Conservation (phyloP, 2,888 invertebrate genomes). For the Diploptera punctata region DNA sequence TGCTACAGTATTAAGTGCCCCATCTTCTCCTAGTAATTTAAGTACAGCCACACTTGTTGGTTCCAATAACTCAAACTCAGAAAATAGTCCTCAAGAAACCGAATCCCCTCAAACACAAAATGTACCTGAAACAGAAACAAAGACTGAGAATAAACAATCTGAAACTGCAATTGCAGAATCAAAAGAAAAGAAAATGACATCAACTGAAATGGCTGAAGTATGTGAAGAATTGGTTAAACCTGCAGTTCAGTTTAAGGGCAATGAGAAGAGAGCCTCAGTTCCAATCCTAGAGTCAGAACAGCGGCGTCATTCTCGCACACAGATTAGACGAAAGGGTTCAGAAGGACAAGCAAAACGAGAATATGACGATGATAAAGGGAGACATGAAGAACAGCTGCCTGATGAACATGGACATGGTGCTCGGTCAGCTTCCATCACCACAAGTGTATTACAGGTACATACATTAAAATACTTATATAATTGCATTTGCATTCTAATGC, state of each 20-base stretch:
- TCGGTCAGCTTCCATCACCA: slow-evolving; percentile 53
- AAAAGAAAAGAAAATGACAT: neutral
- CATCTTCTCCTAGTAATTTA: slow-evolving; percentile 75
- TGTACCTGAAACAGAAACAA: slow-evolving; percentile 15
- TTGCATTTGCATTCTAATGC: too few species aligned
- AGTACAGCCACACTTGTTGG: slow-evolving; percentile 77
- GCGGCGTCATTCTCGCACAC: neutral
- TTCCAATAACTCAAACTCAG: slow-evolving; percentile 59
- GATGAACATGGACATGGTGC: slow-evolving; percentile 41
- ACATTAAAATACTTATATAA: too few species aligned
- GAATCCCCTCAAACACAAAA: slow-evolving; percentile 28
- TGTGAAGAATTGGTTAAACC: neutral
- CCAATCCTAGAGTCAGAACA: slow-evolving; percentile 12
- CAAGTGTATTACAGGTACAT: slow-evolving; percentile 51
- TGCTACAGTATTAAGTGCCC: slow-evolving; percentile 57
- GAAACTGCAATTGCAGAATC: neutral
- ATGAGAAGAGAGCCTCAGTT: neutral
- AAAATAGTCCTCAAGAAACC: slow-evolving; percentile 51
- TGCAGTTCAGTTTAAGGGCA: slow-evolving; percentile 19
- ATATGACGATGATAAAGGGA: neutral
- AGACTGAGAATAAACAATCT: neutral
- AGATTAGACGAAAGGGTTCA: slow-evolving; percentile 30
- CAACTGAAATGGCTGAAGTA: neutral
- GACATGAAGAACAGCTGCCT: neutral
- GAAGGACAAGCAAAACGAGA: slow-evolving; percentile 23